A percentile compares a stretch with the other conserved stretches of the same genome.
Conservation (phyloP, 2,797 vertebrate species). For the Merluccius polli region DNA sequence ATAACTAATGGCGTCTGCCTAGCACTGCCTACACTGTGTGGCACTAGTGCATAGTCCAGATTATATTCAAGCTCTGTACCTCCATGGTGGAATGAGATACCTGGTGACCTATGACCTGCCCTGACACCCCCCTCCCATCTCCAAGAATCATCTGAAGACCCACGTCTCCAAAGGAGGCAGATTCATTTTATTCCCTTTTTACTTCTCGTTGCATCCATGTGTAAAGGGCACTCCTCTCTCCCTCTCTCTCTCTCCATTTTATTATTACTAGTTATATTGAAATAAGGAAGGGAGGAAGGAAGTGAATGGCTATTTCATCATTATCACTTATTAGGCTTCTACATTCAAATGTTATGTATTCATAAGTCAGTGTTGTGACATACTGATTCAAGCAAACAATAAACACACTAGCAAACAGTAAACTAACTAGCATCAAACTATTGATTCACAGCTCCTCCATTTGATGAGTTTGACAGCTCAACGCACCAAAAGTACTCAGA, state of each 20-base stretch:
- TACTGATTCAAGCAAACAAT: no score
- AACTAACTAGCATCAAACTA: neutral
- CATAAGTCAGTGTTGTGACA: no score
- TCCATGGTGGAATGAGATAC: neutral
- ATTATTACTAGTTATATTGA: neutral
- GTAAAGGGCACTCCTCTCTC: neutral
- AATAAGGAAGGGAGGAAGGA: neutral
- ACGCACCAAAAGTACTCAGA: neutral
- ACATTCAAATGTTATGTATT: neutral
- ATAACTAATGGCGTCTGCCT: no score
- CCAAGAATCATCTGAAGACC: neutral
- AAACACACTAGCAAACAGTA: no score
- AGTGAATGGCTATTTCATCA: neutral
- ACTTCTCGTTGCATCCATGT: neutral
- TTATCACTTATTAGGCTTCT: neutral
- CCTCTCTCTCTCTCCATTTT: neutral
- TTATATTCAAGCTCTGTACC: neutral
- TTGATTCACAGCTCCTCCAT: no score
- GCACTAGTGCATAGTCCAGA: neutral
- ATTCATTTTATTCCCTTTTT: neutral
- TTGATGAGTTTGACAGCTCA: neutral
- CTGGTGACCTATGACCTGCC: neutral
- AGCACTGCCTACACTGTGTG: neutral
- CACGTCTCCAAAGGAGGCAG: neutral
- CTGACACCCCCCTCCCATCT: no score